Conservation (phyloP, 2,888 invertebrate species). For the Pinctada fucata region DNA sequence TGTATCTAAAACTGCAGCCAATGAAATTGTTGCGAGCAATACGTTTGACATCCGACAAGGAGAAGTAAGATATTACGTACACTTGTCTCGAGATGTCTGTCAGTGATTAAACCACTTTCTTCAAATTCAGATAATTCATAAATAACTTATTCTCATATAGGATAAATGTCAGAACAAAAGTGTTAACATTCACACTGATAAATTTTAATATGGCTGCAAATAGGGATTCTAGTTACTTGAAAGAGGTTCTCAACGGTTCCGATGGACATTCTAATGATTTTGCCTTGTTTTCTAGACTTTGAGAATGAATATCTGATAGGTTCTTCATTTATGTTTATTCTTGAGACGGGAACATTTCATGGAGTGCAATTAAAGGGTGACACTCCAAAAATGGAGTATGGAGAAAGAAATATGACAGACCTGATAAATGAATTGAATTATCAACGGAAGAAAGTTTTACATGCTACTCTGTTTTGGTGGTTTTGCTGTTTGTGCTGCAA, state of each 20-base stretch:
- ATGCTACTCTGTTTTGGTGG: too few relatives aligned
- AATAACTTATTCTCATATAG: not conserved
- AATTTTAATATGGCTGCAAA: not conserved
- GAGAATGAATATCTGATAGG: too few relatives aligned
- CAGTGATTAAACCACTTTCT: not conserved
- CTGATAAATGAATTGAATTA: not conserved
- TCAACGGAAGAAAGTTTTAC: not conserved
- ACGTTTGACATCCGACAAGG: too few relatives aligned
- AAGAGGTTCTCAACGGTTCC: too few relatives aligned
- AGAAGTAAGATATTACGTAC: too few relatives aligned
- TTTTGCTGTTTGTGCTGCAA: too few relatives aligned
- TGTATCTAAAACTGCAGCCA: too few relatives aligned
- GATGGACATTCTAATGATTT: too few relatives aligned
- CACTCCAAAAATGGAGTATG: conserved; percentile 5
- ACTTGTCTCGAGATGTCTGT: not conserved
- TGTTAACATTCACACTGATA: not conserved
- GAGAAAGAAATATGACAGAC: conserved; percentile 1
- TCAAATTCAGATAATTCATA: not conserved
- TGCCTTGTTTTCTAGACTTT: too few relatives aligned
- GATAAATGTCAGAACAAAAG: not conserved
- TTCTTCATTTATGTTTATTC: too few relatives aligned
- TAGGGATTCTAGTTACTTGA: not conserved
- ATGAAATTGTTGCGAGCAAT: too few relatives aligned
- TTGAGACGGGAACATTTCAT: conserved; percentile 6
- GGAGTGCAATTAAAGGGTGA: conserved; percentile 3